phyloP scores from a whole-genome alignment of 2,113 vertebrate genomes.

The Ptilorrhoa leucosticta region DNA sequence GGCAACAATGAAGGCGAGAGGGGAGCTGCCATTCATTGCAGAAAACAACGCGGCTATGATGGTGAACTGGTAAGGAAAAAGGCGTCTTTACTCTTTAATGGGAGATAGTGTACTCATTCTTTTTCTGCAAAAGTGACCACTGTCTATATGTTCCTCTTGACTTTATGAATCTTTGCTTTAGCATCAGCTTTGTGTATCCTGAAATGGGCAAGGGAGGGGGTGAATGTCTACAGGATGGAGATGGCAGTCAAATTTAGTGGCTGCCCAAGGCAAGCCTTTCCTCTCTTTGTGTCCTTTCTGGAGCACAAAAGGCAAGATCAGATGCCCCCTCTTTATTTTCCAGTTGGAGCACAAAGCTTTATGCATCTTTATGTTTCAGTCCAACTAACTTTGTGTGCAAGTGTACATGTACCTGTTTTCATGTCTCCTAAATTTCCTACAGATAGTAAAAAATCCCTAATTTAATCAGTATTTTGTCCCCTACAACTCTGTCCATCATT shows the following conservation, averaged over 20 bases:
- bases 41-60: constrained; percentile 90
- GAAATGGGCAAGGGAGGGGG: background rate
- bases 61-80: constrained; percentile 90
- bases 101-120: background rate
- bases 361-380: background rate
- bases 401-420: background rate
- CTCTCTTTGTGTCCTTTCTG: background rate
- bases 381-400: background rate
- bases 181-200: background rate
- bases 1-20: constrained; percentile 76
- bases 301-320: background rate
- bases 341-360: background rate
- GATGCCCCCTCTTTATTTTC: background rate
- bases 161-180: background rate
- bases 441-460: background rate
- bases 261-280: background rate
- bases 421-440: background rate
- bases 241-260: background rate
- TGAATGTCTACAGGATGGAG: background rate
- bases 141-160: background rate
- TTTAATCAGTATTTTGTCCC: background rate
- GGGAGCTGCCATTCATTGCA: constrained; percentile 87
- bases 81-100: background rate
- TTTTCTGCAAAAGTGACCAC: background rate
- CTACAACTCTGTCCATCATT: background rate